A percentile compares a stretch with the other conserved stretches of the same genome.
These are phyloP conservation scores for Reticulitermes lucifugus DNA, from an alignment of 2,888 invertebrate species.

Conservation along the genomic window DNA sequence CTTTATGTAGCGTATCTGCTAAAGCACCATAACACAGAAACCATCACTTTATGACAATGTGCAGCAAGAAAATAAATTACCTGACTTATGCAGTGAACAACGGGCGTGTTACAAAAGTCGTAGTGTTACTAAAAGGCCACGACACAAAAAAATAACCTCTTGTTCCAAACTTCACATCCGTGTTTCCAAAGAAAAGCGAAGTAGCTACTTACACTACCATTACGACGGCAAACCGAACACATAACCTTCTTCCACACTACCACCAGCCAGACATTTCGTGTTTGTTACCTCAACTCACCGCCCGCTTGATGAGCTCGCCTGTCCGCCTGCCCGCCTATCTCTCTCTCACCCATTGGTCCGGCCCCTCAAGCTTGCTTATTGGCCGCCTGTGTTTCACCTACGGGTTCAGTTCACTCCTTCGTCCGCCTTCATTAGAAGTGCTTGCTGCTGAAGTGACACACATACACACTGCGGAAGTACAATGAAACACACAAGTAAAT, in stretches of 20 bases:
- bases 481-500: background rate
- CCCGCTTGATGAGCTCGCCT: constrained; percentile 21
- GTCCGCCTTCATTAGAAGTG: constrained; percentile 17
- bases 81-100: background rate
- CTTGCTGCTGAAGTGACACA: background rate
- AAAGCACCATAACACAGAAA: constrained; percentile 5
- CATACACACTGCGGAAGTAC: background rate
- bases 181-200: background rate
- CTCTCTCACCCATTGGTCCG: constrained; percentile 42
- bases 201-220: no score
- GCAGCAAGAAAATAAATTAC: background rate
- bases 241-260: constrained; percentile 24
- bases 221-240: background rate
- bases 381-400: constrained; percentile 27
- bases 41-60: background rate
- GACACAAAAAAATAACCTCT: background rate
- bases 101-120: background rate
- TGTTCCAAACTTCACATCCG: background rate
- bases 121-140: background rate
- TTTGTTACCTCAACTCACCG: constrained; percentile 40
- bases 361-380: constrained; percentile 43
- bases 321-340: constrained; percentile 32
- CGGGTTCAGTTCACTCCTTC: constrained; percentile 31
- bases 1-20: background rate
- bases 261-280: constrained; percentile 31